Percentiles rank a stretch among this genome's conserved stretches.
Evolutionary conservation across 23 tunicate species (phyloP).

Genomic region (Ciona savignyi): DNA sequence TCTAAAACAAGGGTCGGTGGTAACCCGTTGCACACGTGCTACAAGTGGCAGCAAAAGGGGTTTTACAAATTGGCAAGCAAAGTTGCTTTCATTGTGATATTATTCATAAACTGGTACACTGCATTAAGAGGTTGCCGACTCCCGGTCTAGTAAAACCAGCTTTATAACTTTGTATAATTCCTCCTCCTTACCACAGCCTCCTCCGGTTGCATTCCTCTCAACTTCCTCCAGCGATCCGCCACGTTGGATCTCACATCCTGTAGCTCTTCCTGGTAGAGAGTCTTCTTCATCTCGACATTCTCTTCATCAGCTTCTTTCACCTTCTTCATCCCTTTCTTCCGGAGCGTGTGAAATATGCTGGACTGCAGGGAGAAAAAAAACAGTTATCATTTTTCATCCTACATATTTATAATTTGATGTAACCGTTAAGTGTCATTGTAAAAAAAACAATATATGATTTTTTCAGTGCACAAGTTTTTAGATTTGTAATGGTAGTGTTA

Average conservation of each 20-base stretch:
- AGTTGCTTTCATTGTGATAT: too few species aligned
- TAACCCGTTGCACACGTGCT: too few species aligned
- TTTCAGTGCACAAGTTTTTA: background rate
- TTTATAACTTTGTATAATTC: background rate
- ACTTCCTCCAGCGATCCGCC: conserved; percentile 75
- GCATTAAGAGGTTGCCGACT: too few species aligned
- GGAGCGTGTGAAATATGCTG: conserved; percentile 64
- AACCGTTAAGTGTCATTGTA: too few species aligned
- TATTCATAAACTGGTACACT: background rate
- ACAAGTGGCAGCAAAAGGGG: background rate
- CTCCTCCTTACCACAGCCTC: conserved; percentile 70
- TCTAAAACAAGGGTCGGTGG: too few species aligned
- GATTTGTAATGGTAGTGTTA: background rate
- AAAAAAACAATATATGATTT: too few species aligned
- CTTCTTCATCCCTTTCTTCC: conserved; percentile 47
- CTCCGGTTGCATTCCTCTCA: conserved; percentile 56
- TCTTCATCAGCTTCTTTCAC: conserved; percentile 56
- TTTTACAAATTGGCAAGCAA: background rate
- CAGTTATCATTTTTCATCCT: background rate
- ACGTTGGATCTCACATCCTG: conserved; percentile 70
- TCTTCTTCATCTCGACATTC: conserved; percentile 63
- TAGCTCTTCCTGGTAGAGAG: conserved; percentile 67
- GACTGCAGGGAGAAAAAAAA: conserved; percentile 22
- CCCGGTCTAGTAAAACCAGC: background rate
- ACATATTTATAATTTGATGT: too few species aligned